Conservation (phyloP, 1,140 invertebrate species). For the Liolophura sinensis region DNA sequence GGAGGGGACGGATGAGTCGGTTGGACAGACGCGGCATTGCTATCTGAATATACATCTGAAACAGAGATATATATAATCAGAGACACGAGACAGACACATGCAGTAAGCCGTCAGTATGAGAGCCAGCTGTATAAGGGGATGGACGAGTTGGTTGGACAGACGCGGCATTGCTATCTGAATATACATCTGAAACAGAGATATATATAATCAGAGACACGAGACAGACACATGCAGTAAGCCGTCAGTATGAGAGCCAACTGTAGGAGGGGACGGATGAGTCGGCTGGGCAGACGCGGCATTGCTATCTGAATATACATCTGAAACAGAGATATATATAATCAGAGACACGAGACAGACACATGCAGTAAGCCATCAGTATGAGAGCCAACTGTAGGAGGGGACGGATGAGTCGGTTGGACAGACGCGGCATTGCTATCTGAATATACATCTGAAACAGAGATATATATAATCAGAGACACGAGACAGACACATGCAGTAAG, state of each 20-base stretch:
- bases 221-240: conserved; percentile 62
- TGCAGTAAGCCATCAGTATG: conserved; percentile 67
- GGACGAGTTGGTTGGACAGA: conserved; percentile 65
- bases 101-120: conserved; percentile 68
- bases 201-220: conserved; percentile 91
- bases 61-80: conserved; percentile 76
- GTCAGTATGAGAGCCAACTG: conserved; percentile 67
- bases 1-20: conserved; percentile 70
- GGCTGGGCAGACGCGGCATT: conserved; percentile 68
- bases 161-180: conserved; percentile 78
- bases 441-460: conserved; percentile 75
- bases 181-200: conserved; percentile 72
- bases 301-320: conserved; percentile 84
- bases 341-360: conserved; percentile 72
- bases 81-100: conserved; percentile 71
- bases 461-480: conserved; percentile 88
- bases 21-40: conserved; percentile 71
- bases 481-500: conserved; percentile 62
- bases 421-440: conserved; percentile 76
- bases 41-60: conserved; percentile 82
- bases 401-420: conserved; percentile 65
- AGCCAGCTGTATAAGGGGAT: conserved; percentile 69
- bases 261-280: conserved; percentile 73
- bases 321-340: conserved; percentile 75
- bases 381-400: conserved; percentile 68